Percentiles rank a stretch among this genome's conserved stretches.
Evolutionary conservation across 2,797 vertebrate genomes (phyloP).

Genomic region (Rhinogobio ventralis): DNA sequence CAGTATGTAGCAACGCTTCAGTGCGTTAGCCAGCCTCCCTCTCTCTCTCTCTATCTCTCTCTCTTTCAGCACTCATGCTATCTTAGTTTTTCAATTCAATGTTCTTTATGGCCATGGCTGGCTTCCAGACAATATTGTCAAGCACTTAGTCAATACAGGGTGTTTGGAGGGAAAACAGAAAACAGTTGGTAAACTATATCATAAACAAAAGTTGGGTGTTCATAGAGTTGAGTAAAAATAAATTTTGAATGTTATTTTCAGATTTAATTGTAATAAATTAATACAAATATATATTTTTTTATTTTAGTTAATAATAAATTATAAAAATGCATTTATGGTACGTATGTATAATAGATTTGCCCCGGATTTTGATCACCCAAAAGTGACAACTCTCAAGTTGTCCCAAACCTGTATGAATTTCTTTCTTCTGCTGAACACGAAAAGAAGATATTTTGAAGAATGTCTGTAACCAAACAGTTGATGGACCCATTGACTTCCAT

Average conservation of each 20-base stretch:
- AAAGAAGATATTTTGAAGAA: too few relatives aligned
- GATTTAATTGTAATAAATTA: too few relatives aligned
- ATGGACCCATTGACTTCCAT: too few relatives aligned
- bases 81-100: conserved; percentile 23
- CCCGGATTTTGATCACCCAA: too few relatives aligned
- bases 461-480: too few relatives aligned
- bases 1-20: background rate
- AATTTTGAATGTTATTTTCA: too few relatives aligned
- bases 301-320: background rate
- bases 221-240: background rate
- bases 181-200: conserved; percentile 2
- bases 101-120: conserved; percentile 25
- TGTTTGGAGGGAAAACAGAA: conserved; percentile 1
- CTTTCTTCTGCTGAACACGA: too few relatives aligned
- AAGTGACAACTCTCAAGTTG: too few relatives aligned
- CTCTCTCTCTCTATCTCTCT: conserved; percentile 18
- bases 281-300: too few relatives aligned
- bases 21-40: conserved; percentile 7
- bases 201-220: background rate
- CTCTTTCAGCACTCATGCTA: background rate
- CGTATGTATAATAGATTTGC: too few relatives aligned
- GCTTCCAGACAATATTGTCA: conserved; percentile 33
- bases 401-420: too few relatives aligned
- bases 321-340: background rate
- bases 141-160: conserved; percentile 14